Evolutionary conservation across 2,113 vertebrate species (phyloP), one percentile per base, ranked within the genome.

Genomic region (Grus americana): DNA sequence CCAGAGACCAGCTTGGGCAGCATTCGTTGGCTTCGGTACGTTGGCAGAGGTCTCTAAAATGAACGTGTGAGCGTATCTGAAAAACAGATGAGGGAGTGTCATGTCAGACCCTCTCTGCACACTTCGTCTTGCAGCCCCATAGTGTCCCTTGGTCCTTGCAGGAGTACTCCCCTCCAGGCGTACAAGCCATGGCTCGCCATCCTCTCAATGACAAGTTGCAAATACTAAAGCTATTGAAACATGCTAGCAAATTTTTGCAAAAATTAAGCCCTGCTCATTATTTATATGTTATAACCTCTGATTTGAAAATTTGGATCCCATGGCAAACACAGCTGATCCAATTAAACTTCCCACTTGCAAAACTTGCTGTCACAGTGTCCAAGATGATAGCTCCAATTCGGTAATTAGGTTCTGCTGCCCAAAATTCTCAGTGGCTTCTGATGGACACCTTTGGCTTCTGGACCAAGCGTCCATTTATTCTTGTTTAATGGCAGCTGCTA

Each of bases 1-100:
- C 99, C 93, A 99, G 97, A 71, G 99, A 99, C 99, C 99, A 99
- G 98, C 99, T 99, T 6, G 99, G 99, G 97, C 99, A 99, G 97
- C 99, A 99, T 88, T 99, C 97, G 1, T 98, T 97, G 58, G 96
- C 87, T 44, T 97, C 96, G 5, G 98, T 98, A 30, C 98, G 98
- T 94, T 99, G 98, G 97, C 99, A 99, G 92, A 99, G 97, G 62
- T 99, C 98, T 96, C 98, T 98, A 85, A 99, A 99, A 52, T 95
- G 98, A 67, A 98, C 83, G 3, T 99, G 99, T 61, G 99, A 99
- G 83, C 98, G 99, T 71, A 99, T 99, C 99, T 99, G 98, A 63
- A 98, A 98, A 88, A 96, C 30, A 94, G 62, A 22, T 0, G 58
- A 58, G 46, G 93, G 23, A 67, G 23, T 12, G 40, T 54, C 27